Base-by-base conservation (phyloP, 2,888 invertebrate genomes). In the Boloria selene region DNA sequence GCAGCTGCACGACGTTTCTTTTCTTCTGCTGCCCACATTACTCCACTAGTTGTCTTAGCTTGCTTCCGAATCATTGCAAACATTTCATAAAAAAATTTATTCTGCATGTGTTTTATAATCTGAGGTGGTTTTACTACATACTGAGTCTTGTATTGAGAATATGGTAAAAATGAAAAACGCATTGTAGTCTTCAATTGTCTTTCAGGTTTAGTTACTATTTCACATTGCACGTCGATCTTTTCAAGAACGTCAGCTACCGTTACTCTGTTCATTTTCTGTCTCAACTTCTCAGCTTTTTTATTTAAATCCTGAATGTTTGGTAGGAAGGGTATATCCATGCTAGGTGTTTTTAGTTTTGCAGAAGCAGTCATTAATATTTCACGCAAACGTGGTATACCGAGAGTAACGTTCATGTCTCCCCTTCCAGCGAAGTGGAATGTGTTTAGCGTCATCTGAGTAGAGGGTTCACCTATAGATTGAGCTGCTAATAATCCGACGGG, bases 371-470 rank as follows among this genome's bases (percentile, higher is more conserved):
- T 99, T 0, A 99, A 92, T 75, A 99, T 98, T 94, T 99, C 99
- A 75, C 98, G 92, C 5, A 99, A 93, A 75, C 99, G 95, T 0
- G 99, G 99, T 77, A 99, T 99, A 93, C 99, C 99, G n/a, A 99
- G 93, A 0, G 99, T 99, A 0, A 99, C 99, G 93, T 99, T 99
- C 99, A 99, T 99, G 90, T 99, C 99, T 93, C 99, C 99, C 89
- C 99, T 95, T 81, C 99, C 99, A 77, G 99, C 99, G 86, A 99
- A 99, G 84, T 99, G 99, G 88, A 99, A 99, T 50, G 99, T 99
- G 87, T 99, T 99, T 83, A 99, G 90, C 78, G 99, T 99, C 99
- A 99, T 99, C 93, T 99, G 99, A 67, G 99, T 99, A 2, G 99
- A 99, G 0, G 99, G 99, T 87, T 99, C 99, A 65, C 99, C 99